Conservation (phyloP, 2,888 invertebrate genomes). For the Lycaena phlaeas region DNA sequence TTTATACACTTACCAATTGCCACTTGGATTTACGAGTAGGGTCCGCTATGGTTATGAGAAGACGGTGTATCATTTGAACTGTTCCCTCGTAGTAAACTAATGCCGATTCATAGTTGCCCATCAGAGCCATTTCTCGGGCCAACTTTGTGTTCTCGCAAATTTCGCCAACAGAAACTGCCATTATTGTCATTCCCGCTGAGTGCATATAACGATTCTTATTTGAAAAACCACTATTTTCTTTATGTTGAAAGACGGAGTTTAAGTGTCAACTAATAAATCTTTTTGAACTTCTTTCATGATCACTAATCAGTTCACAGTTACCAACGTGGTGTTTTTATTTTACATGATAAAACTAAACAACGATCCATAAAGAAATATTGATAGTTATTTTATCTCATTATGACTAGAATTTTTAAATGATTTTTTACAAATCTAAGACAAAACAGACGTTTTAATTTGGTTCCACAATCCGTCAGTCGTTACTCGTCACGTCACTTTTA, state of each 20-base stretch:
- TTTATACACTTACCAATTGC: constrained; percentile 80
- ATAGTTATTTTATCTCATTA: constrained; percentile 36
- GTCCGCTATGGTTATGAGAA: constrained; percentile 85
- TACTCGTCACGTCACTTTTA: constrained; percentile 22
- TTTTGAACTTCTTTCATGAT: constrained; percentile 1
- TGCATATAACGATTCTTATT: constrained; percentile 55
- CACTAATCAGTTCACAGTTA: constrained; percentile 3
- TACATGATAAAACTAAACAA: constrained; percentile 2
- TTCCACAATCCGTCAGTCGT: constrained; percentile 19
- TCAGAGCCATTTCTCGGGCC: constrained; percentile 94
- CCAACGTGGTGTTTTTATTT: background rate
- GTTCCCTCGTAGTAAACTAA: constrained; percentile 94
- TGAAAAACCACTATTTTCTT: constrained; percentile 31
- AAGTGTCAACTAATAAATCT: constrained; percentile 7
- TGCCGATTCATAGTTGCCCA: constrained; percentile 96
- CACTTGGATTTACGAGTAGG: constrained; percentile 88
- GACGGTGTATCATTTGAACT: constrained; percentile 90
- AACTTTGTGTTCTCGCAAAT: constrained; percentile 95
- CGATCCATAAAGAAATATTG: constrained; percentile 20
- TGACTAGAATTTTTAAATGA: constrained; percentile 35
- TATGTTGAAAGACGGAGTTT: background rate
- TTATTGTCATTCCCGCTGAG: constrained; percentile 79
- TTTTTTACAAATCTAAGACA: constrained; percentile 40
- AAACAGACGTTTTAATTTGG: constrained; percentile 59
- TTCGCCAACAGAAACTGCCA: constrained; percentile 92